Conservation (phyloP, 2,888 invertebrate species). For the Caenorhabditis panamensis region DNA sequence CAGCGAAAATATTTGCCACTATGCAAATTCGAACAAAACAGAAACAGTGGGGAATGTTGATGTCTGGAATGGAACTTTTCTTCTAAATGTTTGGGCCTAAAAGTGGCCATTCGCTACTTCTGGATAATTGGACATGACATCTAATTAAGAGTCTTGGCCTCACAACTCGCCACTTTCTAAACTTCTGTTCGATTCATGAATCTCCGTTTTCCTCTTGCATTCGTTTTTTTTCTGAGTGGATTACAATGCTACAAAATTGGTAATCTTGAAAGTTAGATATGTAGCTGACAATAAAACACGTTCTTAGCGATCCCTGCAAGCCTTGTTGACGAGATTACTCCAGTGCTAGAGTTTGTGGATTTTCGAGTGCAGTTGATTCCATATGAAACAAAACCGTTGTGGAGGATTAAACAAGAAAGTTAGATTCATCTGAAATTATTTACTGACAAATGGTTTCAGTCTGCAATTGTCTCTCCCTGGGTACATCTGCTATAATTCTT, state of each 20-base stretch:
- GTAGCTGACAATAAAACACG: neutral
- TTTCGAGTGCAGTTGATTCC: slow-evolving; percentile 46
- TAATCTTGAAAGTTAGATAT: neutral
- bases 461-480: slow-evolving; percentile 46
- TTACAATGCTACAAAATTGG: slow-evolving; percentile 11
- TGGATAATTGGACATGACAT: neutral
- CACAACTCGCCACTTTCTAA: neutral
- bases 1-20: no score
- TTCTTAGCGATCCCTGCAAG: slow-evolving; percentile 39
- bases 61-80: no score
- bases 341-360: slow-evolving; percentile 52
- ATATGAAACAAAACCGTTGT: slow-evolving; percentile 55
- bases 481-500: slow-evolving; percentile 42
- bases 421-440: neutral
- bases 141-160: neutral
- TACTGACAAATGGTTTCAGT: slow-evolving; percentile 23
- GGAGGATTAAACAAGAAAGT: slow-evolving; percentile 55
- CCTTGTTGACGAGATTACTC: slow-evolving; percentile 42
- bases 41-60: no score
- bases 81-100: no score
- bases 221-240: neutral
- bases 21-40: no score
- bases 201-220: neutral
- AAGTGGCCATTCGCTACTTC: no score
- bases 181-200: neutral